Base-by-base conservation (phyloP, 2,113 vertebrate genomes). In the Anser cygnoides region DNA sequence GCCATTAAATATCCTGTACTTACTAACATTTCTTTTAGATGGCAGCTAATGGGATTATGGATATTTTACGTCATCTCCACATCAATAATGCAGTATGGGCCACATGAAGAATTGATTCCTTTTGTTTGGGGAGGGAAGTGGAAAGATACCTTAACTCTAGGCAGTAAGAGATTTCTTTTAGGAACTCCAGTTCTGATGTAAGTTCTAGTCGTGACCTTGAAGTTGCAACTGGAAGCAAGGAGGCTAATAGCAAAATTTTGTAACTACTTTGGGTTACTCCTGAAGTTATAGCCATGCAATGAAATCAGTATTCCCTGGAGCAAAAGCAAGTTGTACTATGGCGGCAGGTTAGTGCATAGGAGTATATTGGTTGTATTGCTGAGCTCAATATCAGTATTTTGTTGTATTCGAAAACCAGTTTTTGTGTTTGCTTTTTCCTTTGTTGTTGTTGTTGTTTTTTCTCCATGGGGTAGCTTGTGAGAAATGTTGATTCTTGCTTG, bases 11-110 rank as follows among this genome's bases (percentile, higher is more conserved):
- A 80, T 46, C 37, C 10, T 50, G 41, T 83, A 83, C 68, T 94
- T 82, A 17, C 78, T 78, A 92, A 81, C 41, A 28, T 95, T 89
- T 93, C 49, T 89, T 96, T 97, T 90, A 96, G 96, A 77, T 35
- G 83, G 96, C 88, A 97, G 70, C 83, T 97, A 96, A 96, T 97
- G 94, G 95, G 75, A 95, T 95, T 97, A 91, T 72, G 80, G 97
- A 80, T 92, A 92, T 89, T 94, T 89, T 95, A 90, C 97, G 80
- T 89, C 73, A 95, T 96, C 92, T 93, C 57, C 74, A 50, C 94
- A 96, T 97, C 91, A 97, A 92, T 97, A 97, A 97, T 97, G 89
- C 92, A 97, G 50, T 86, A 61, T 80, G 41, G 79, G 65, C 44
- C 67, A 66, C 75, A 85, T 87, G 67, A 88, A 84, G 82, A 85